A percentile compares a stretch with the other conserved stretches of the same genome.
phyloP scores from a whole-genome alignment of 2,113 vertebrate species.

The Hyperopisus bebe region DNA sequence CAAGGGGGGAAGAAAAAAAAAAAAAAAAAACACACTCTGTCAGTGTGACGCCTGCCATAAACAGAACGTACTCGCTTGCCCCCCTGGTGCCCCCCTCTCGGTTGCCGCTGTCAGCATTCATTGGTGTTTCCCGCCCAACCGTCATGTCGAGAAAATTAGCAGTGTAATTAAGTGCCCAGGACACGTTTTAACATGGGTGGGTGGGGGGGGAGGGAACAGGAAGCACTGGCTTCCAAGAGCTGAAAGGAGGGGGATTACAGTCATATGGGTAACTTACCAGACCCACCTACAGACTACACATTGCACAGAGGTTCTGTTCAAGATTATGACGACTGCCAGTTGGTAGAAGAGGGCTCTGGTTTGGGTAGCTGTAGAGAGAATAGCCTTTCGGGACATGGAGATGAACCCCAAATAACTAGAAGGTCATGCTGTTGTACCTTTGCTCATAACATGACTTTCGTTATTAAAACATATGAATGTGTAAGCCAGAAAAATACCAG shows the following conservation, averaged over 20 bases:
- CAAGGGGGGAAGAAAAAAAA: neutral
- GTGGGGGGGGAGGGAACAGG: neutral
- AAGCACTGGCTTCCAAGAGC: neutral
- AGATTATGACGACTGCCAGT: neutral
- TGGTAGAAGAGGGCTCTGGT: neutral
- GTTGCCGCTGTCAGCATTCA: conserved; percentile 38
- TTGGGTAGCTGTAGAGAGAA: neutral
- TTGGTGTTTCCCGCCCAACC: conserved; percentile 37
- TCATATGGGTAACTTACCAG: neutral
- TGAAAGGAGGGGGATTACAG: neutral
- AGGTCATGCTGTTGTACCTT: neutral
- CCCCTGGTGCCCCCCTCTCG: neutral
- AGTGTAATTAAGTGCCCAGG: neutral
- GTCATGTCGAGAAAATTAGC: conserved; percentile 19
- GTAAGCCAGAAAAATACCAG: neutral
- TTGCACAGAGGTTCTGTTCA: neutral
- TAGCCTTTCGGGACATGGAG: neutral
- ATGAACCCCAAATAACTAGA: neutral
- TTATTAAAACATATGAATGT: neutral
- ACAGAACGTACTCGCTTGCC: neutral
- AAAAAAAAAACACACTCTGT: neutral
- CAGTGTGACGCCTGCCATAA: neutral
- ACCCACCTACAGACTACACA: neutral
- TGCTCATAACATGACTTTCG: neutral
- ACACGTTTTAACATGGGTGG: neutral